Evolutionary conservation across 2,888 invertebrate genomes (phyloP).

Genomic region (Noctua comes): DNA sequence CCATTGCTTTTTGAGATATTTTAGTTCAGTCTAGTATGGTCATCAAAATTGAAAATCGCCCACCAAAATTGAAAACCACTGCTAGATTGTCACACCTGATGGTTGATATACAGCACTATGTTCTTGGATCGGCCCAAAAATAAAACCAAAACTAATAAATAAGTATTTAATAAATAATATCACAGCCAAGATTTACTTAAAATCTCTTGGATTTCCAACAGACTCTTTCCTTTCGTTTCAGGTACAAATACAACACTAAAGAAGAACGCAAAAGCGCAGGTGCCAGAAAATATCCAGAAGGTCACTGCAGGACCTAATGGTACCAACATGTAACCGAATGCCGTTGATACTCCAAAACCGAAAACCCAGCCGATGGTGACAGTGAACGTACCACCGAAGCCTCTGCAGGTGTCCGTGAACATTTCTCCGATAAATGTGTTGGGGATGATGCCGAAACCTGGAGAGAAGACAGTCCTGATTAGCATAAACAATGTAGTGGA

Average conservation of each 20-base stretch:
- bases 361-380: conserved; percentile 68
- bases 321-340: conserved; percentile 69
- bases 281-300: conserved; percentile 70
- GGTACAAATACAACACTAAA: conserved; percentile 71
- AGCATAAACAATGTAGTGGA: not conserved
- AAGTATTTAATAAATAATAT: conserved; percentile 24
- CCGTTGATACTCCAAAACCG: conserved; percentile 70
- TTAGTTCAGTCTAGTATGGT: too few relatives aligned
- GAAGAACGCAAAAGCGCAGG: conserved; percentile 61
- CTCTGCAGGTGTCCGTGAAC: conserved; percentile 73
- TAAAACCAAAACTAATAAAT: conserved; percentile 12
- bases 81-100: not conserved
- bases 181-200: conserved; percentile 34
- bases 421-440: conserved; percentile 75
- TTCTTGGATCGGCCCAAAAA: not conserved
- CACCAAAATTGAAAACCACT: too few relatives aligned
- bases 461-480: not conserved
- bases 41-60: too few relatives aligned
- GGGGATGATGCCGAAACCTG: conserved; percentile 76
- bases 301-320: conserved; percentile 63
- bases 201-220: conserved; percentile 68
- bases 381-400: conserved; percentile 72
- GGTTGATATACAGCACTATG: not conserved
- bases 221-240: conserved; percentile 73
- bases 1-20: too few relatives aligned